Evolutionary conservation across 1,140 invertebrate genomes (phyloP).

Genomic region (Papilio polyxenes): DNA sequence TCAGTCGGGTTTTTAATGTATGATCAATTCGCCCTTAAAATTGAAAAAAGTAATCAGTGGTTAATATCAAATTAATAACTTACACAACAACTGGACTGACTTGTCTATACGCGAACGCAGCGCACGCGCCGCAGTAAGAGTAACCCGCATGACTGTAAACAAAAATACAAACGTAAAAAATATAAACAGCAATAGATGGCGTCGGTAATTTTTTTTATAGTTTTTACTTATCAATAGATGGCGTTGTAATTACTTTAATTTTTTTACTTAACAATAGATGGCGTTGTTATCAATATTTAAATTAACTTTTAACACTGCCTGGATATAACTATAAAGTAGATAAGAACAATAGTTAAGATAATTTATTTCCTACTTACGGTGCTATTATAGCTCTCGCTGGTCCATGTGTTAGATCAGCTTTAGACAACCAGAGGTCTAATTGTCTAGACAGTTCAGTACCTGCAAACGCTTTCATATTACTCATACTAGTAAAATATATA

Average conservation of each 20-base stretch:
- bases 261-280: neutral
- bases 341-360: too few relatives aligned
- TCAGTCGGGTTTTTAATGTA: too few relatives aligned
- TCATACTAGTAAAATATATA: too few relatives aligned
- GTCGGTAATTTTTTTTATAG: neutral
- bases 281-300: neutral
- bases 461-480: conserved; percentile 58
- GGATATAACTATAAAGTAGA: too few relatives aligned
- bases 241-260: too few relatives aligned
- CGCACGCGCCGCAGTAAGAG: conserved; percentile 97
- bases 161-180: conserved; percentile 3
- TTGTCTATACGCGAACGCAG: conserved; percentile 97
- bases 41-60: too few relatives aligned
- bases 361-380: conserved; percentile 87
- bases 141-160: conserved; percentile 97
- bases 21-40: too few relatives aligned
- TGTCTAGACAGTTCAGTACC: conserved; percentile 91
- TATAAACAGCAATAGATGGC: neutral
- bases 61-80: conserved; percentile 76
- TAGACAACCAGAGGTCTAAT: conserved; percentile 92
- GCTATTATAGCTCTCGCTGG: conserved; percentile 98
- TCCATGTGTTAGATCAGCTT: conserved; percentile 91
- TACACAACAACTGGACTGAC: conserved; percentile 95
- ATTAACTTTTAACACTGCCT: too few relatives aligned
- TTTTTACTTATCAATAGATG: too few relatives aligned